Evolutionary conservation across 2,888 invertebrate species (phyloP), one percentile per base, ranked within the genome.

Genomic region (Abrostola triplasia): DNA sequence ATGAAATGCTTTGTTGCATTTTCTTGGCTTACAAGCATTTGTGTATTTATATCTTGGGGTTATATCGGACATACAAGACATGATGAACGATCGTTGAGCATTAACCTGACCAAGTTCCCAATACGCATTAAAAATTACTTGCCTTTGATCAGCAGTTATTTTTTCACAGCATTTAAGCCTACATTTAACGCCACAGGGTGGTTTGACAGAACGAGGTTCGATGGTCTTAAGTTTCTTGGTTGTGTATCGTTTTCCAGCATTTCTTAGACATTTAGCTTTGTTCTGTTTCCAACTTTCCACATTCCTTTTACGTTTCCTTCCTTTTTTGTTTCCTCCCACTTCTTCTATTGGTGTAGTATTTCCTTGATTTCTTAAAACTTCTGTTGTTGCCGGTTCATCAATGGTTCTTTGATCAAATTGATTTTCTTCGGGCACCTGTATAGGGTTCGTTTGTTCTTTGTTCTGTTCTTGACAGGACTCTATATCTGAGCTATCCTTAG

Each of bases 201-300:
- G 65, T 65, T 73, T 55, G 58, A 73, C 58, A 63, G 57, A 63
- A 50, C 70, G 70, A 53, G 67, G 50, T 68, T 68, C 59, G 54
- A 58, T 51, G 55, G 57, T 41, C 59, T 62, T 63, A 60, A 67
- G 62, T 53, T 70, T 70, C 56, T 53, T 67, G 53, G 36, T 70
- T 42, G 56, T 63, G 40, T 67, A 65, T 53, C 51, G 44, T 63
- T 70, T 69, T 53, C 65, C 67, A 54, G 54, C 48, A 58, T 71
- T 67, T 67, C 67, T 67, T 47, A 71, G 49, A 50, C 38, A 57
- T 71, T 68, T 69, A 61, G 60, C 58, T 61, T 53, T 60, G 55
- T 56, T 71, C 47, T 71, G 67, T 67, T 68, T 71, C 71, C 67
- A 73, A 58, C 37, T 70, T 60, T 62, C 59, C 58, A 55, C 59